Conservation (phyloP, 2,888 invertebrate species). For the Brachyopa scutellaris region DNA sequence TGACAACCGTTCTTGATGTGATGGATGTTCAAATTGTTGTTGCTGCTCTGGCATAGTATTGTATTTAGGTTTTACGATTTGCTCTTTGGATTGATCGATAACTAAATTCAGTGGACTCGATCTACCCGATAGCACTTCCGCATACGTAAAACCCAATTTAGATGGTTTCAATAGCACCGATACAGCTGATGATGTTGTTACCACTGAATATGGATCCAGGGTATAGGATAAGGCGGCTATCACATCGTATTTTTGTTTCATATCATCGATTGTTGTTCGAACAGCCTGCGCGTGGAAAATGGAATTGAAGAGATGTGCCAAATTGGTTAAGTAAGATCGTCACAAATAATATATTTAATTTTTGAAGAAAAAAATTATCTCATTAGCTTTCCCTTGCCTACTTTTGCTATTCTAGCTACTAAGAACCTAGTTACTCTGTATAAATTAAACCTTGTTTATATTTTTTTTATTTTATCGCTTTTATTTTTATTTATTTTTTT, state of each 20-base stretch:
- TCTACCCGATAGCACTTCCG: conserved; percentile 87
- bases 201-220: conserved; percentile 88
- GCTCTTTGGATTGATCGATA: conserved; percentile 64
- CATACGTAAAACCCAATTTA: conserved; percentile 83
- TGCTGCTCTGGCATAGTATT: conserved; percentile 38
- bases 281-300: conserved; percentile 79
- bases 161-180: conserved; percentile 82
- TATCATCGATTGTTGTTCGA: conserved; percentile 85
- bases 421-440: conserved; percentile 12
- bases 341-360: conserved; percentile 55
- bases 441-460: conserved; percentile 34
- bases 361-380: conserved; percentile 32
- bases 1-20: conserved; percentile 7
- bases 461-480: conserved; percentile 27
- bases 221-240: conserved; percentile 88
- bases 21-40: conserved; percentile 65
- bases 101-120: conserved; percentile 80
- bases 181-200: conserved; percentile 82
- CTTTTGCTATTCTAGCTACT: conserved; percentile 54
- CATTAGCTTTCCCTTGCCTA: conserved; percentile 10
- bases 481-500: conserved; percentile 33
- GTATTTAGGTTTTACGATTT: conserved; percentile 71
- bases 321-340: conserved; percentile 80
- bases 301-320: conserved; percentile 81
- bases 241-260: conserved; percentile 87